Evolutionary conservation across 2,888 invertebrate species (phyloP).

Genomic region (Linyphia triangularis): DNA sequence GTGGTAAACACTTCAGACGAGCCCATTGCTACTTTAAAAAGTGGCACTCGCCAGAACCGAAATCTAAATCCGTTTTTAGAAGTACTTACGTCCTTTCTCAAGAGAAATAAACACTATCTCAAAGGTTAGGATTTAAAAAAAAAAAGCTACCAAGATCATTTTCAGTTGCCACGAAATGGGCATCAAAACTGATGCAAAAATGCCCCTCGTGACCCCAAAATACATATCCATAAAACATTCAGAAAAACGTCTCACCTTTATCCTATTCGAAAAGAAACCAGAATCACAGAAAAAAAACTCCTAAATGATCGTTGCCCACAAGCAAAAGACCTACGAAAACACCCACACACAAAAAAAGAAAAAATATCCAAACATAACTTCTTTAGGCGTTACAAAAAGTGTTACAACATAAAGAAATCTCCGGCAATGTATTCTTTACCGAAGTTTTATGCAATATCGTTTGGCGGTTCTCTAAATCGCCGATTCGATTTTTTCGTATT

Average conservation of each 20-base stretch:
- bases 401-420: conserved; percentile 29
- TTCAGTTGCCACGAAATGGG: conserved; percentile 20
- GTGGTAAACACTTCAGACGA: too few relatives aligned
- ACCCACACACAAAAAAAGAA: neutral
- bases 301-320: conserved; percentile 13
- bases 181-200: conserved; percentile 12
- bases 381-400: conserved; percentile 32
- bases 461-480: conserved; percentile 36
- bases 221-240: neutral
- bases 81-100: neutral
- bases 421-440: conserved; percentile 5
- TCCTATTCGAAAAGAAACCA: neutral
- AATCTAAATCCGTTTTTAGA: neutral
- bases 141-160: neutral
- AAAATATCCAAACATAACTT: conserved; percentile 6
- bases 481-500: conserved; percentile 69
- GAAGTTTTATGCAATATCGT: conserved; percentile 48
- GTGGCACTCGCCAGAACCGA: too few relatives aligned
- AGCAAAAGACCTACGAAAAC: conserved; percentile 17
- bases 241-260: neutral
- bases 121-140: neutral
- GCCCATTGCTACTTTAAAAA: too few relatives aligned
- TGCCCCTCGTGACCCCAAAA: conserved; percentile 22
- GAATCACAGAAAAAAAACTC: conserved; percentile 1
- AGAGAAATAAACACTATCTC: neutral